Evolutionary conservation across 2,797 vertebrate species (phyloP).

Genomic region (Champsocephalus gunnari): DNA sequence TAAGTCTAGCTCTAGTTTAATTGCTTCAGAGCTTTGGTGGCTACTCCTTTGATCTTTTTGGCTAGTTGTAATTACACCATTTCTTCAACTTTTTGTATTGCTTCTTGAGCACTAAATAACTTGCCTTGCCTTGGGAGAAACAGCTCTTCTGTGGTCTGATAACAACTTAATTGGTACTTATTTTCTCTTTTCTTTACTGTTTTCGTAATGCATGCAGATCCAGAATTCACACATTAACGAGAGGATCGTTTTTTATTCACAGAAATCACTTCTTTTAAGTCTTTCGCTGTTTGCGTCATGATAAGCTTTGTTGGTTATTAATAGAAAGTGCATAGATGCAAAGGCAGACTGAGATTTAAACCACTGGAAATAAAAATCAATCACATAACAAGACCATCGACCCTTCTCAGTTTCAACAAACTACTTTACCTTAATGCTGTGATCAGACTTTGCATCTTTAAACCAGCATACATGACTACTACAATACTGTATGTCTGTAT

Average conservation of each 20-base stretch:
- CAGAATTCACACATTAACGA: conserved; percentile 25
- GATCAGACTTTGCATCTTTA: conserved; percentile 10
- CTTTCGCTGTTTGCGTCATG: conserved; percentile 32
- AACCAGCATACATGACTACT: not conserved
- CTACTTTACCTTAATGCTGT: conserved; percentile 2
- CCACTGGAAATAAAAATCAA: conserved; percentile 17
- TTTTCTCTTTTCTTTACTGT: conserved; percentile 41
- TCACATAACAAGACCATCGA: conserved; percentile 6
- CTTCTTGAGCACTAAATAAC: conserved; percentile 62
- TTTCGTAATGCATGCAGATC: conserved; percentile 26
- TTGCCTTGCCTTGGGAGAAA: conserved; percentile 60
- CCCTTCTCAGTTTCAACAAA: conserved; percentile 11
- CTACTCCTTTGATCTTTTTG: conserved; percentile 69
- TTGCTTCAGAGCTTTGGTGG: conserved; percentile 64
- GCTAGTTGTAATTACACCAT: conserved; percentile 66
- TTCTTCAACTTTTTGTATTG: conserved; percentile 52
- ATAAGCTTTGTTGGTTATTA: conserved; percentile 44
- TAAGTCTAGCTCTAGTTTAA: conserved; percentile 49
- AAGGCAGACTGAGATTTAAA: conserved; percentile 23
- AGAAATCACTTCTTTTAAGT: conserved; percentile 38
- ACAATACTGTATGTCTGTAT: not conserved
- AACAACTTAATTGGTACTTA: conserved; percentile 67
- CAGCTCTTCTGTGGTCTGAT: conserved; percentile 58
- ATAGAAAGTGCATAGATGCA: conserved; percentile 11
- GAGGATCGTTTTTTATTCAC: not conserved